A percentile compares a stretch with the other conserved stretches of the same genome.
phyloP scores from a whole-genome alignment of 2,113 vertebrate genomes.

The Suricata suricatta region DNA sequence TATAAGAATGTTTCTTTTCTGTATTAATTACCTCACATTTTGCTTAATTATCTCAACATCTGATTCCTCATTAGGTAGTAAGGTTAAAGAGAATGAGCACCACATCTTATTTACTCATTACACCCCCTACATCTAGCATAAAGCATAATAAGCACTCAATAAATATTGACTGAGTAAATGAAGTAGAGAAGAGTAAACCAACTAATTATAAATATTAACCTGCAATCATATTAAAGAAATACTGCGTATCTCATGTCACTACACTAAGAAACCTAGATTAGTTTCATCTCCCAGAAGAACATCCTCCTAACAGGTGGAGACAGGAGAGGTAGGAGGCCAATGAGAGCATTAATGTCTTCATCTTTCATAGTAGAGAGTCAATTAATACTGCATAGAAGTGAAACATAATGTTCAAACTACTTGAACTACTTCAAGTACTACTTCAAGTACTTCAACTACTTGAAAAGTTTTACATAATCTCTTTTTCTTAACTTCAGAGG shows the following conservation, averaged over 20 bases:
- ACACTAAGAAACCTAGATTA: background rate
- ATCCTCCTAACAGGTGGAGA: background rate
- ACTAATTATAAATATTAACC: background rate
- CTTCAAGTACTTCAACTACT: too few species aligned
- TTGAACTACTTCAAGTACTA: too few species aligned
- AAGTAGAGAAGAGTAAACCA: background rate
- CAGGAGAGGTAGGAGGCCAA: background rate
- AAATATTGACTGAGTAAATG: background rate
- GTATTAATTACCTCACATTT: background rate
- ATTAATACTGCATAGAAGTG: background rate
- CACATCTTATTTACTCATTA: background rate
- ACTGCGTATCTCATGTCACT: background rate
- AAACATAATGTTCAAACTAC: background rate
- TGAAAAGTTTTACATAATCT: background rate
- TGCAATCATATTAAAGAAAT: background rate
- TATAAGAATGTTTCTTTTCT: background rate
- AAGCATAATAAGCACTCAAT: background rate
- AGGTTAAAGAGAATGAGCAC: background rate
- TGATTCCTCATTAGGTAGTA: background rate
- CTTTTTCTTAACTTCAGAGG: background rate
- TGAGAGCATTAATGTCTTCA: background rate
- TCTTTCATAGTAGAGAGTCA: background rate
- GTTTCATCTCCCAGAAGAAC: background rate
- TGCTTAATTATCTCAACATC: background rate
- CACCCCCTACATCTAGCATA: background rate